Percentiles rank a stretch among this genome's conserved stretches.
Conservation (phyloP, 37 sponge, comb jelly and placozoan genomes). For the Haliclona indistincta region DNA sequence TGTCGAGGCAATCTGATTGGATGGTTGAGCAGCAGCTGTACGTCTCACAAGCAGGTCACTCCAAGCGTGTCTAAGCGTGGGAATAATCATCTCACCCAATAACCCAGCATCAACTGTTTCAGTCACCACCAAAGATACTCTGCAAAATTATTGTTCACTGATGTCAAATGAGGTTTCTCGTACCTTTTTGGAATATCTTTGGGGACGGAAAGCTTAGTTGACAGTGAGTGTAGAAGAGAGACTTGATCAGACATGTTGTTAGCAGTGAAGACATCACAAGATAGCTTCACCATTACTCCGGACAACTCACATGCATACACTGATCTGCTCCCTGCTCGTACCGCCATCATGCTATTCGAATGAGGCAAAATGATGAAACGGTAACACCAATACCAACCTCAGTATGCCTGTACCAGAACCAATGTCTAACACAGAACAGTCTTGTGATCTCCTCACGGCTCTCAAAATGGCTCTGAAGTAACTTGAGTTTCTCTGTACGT, state of each 20-base stretch:
- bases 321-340: constrained; percentile 45
- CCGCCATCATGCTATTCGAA: constrained; percentile 68
- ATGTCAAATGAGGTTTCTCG: background rate
- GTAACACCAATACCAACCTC: constrained; percentile 34
- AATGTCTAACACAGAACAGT: constrained; percentile 62
- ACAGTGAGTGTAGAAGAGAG: constrained; percentile 24
- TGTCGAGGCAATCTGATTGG: constrained; percentile 6
- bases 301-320: constrained; percentile 66
- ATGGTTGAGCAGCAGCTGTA: background rate
- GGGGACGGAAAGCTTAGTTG: constrained; percentile 39
- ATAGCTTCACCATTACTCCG: constrained; percentile 39
- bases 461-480: constrained; percentile 46
- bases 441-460: constrained; percentile 15
- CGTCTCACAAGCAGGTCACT: constrained; percentile 34
- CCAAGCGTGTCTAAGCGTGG: constrained; percentile 75
- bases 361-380: background rate
- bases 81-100: constrained; percentile 65
- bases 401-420: constrained; percentile 79
- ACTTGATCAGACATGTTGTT: constrained; percentile 44
- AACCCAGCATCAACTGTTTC: constrained; percentile 80
- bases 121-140: constrained; percentile 71
- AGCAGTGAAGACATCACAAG: constrained; percentile 38
- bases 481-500: constrained; percentile 43
- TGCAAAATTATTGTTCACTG: background rate
- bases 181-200: constrained; percentile 46